Conservation (phyloP, 1,140 invertebrate genomes). For the Centruroides sculpturatus region DNA sequence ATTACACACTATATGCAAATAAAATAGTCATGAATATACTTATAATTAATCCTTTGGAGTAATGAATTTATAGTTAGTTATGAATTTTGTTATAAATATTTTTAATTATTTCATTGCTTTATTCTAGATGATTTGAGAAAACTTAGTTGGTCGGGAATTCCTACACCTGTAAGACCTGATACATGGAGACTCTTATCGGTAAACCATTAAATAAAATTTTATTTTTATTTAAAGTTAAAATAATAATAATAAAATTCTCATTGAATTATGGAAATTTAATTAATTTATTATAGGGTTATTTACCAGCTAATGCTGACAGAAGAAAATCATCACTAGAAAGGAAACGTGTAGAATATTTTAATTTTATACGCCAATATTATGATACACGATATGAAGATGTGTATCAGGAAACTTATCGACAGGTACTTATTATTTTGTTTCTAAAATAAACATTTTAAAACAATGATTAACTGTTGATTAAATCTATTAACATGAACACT, state of each 20-base stretch:
- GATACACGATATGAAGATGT: slow-evolving; percentile 80
- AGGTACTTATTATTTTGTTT: slow-evolving; percentile 33
- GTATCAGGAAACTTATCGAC: slow-evolving; percentile 86
- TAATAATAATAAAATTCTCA: slow-evolving; percentile 1
- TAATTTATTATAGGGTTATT: slow-evolving; percentile 49
- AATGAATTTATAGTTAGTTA: too few species aligned
- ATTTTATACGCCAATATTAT: slow-evolving; percentile 91
- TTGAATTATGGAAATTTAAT: too few species aligned
- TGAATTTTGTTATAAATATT: too few species aligned
- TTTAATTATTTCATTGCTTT: neutral
- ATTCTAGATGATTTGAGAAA: slow-evolving; percentile 59
- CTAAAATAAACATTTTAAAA: too few species aligned
- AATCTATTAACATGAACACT: too few species aligned
- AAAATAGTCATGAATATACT: too few species aligned
- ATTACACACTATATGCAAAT: too few species aligned
- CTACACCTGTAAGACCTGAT: slow-evolving; percentile 57
- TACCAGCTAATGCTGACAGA: slow-evolving; percentile 77
- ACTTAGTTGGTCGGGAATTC: slow-evolving; percentile 89
- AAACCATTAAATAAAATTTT: slow-evolving; percentile 24
- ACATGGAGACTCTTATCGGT: slow-evolving; percentile 61
- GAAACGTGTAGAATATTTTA: slow-evolving; percentile 89
- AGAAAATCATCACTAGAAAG: slow-evolving; percentile 65
- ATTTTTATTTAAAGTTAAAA: neutral
- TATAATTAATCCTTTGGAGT: too few species aligned
- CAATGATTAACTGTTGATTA: too few species aligned